phyloP scores from a whole-genome alignment of 2,888 invertebrate species.

The Athrips mouffetella region DNA sequence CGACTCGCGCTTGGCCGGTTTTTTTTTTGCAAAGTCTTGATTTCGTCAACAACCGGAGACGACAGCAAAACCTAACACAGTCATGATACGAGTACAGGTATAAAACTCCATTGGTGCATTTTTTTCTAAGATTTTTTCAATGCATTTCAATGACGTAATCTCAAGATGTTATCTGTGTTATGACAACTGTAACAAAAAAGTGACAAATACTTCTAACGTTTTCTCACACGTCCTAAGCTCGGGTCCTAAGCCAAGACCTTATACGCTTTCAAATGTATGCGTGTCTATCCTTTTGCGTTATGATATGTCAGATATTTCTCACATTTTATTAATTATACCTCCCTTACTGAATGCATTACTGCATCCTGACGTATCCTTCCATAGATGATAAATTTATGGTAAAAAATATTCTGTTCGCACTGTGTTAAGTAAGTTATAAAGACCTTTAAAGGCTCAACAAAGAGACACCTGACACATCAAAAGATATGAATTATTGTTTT shows the following conservation, averaged over 20 bases:
- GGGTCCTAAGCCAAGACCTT: slow-evolving; percentile 15
- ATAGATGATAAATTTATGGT: slow-evolving; percentile 29
- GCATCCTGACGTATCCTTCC: slow-evolving; percentile 29
- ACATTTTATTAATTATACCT: slow-evolving; percentile 56
- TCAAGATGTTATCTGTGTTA: neutral
- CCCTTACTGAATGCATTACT: slow-evolving; percentile 40
- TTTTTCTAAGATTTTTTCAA: too few species aligned
- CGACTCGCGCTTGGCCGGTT: too few species aligned
- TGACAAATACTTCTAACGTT: slow-evolving; percentile 20
- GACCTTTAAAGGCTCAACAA: slow-evolving; percentile 23
- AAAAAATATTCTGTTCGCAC: slow-evolving; percentile 37
- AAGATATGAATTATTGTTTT: neutral
- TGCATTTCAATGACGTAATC: neutral
- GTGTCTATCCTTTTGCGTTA: slow-evolving; percentile 34
- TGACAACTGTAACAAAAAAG: slow-evolving; percentile 11
- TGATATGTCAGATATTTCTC: slow-evolving; percentile 67
- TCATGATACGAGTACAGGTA: too few species aligned
- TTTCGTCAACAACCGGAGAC: too few species aligned
- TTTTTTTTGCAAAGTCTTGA: too few species aligned
- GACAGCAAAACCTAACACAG: too few species aligned
- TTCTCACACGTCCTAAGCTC: slow-evolving; percentile 27
- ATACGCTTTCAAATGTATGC: slow-evolving; percentile 35
- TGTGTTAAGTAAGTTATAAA: slow-evolving; percentile 39
- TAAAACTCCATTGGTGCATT: too few species aligned
- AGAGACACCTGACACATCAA: slow-evolving; percentile 15